These are phyloP conservation scores for Tenebrosternarchus preto DNA, from an alignment of 2,113 vertebrate species.

Conservation along the genomic window DNA sequence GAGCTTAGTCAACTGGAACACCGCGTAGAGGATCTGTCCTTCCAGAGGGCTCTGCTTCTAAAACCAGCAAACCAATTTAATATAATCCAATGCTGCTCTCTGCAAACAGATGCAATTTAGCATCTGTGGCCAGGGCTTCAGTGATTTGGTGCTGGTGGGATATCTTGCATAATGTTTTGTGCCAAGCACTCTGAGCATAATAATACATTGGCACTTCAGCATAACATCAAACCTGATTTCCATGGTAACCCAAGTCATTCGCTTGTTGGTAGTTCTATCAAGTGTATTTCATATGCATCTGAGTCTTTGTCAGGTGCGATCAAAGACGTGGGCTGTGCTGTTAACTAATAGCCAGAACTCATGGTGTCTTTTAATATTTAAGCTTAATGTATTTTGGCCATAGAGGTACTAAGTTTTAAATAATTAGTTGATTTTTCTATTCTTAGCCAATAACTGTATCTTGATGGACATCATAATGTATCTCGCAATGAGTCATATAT, in stretches of 20 bases:
- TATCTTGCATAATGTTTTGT: slow-evolving; percentile 51
- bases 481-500: not conserved
- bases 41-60: not conserved
- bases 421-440: not conserved
- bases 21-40: not conserved
- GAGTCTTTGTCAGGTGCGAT: slow-evolving; percentile 38
- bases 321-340: slow-evolving; percentile 28
- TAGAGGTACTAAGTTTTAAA: not conserved
- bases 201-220: slow-evolving; percentile 47
- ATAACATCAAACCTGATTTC: slow-evolving; percentile 50
- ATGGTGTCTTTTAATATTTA: not conserved
- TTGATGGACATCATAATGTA: slow-evolving; percentile 22
- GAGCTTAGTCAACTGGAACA: not conserved
- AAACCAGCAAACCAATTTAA: slow-evolving; percentile 1
- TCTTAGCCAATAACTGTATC: slow-evolving; percentile 5
- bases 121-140: slow-evolving; percentile 11
- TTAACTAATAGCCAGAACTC: not conserved
- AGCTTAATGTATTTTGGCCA: not conserved
- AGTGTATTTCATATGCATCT: slow-evolving; percentile 46
- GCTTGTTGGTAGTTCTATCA: slow-evolving; percentile 25
- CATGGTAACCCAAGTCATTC: slow-evolving; percentile 49
- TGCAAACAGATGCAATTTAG: slow-evolving; percentile 1
- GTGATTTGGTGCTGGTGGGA: not conserved
- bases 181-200: slow-evolving; percentile 44
- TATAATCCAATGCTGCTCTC: slow-evolving; percentile 2